These are phyloP conservation scores for Otus sunia DNA, from an alignment of 2,113 vertebrate genomes.

Conservation along the genomic window DNA sequence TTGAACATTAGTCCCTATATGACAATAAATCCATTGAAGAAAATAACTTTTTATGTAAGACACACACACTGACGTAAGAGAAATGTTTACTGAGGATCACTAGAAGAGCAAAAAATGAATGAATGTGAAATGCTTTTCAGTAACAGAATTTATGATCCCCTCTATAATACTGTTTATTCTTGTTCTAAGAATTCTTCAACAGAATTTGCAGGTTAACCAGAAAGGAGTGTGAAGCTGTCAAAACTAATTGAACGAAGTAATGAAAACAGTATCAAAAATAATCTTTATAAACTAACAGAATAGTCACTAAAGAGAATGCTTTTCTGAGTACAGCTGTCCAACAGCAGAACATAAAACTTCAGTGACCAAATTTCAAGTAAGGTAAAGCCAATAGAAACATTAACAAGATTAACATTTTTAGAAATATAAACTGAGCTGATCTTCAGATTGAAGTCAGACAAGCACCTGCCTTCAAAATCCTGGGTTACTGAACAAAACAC, in stretches of 20 bases:
- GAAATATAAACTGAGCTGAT: not conserved
- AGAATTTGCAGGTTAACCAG: not conserved
- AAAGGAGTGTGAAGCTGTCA: not conserved
- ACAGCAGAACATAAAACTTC: not conserved
- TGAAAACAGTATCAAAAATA: not conserved
- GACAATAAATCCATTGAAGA: not conserved
- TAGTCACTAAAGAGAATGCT: not conserved
- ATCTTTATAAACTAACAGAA: constrained; percentile 6
- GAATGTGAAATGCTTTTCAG: not conserved
- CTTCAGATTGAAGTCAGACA: not conserved
- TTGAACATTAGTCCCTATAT: not conserved
- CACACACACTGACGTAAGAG: not conserved
- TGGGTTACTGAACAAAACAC: not conserved
- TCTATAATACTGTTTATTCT: not conserved
- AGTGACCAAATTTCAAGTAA: not conserved
- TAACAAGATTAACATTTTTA: not conserved
- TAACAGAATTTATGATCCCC: not conserved
- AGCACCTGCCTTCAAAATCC: not conserved
- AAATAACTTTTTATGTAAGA: not conserved
- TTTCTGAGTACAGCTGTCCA: not conserved
- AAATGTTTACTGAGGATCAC: not conserved
- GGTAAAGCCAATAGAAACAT: not conserved
- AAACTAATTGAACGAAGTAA: not conserved
- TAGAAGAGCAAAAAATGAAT: not conserved
- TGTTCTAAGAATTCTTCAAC: not conserved